Evolutionary conservation across 2,888 invertebrate genomes (phyloP).

Genomic region (Reticulitermes lucifugus): DNA sequence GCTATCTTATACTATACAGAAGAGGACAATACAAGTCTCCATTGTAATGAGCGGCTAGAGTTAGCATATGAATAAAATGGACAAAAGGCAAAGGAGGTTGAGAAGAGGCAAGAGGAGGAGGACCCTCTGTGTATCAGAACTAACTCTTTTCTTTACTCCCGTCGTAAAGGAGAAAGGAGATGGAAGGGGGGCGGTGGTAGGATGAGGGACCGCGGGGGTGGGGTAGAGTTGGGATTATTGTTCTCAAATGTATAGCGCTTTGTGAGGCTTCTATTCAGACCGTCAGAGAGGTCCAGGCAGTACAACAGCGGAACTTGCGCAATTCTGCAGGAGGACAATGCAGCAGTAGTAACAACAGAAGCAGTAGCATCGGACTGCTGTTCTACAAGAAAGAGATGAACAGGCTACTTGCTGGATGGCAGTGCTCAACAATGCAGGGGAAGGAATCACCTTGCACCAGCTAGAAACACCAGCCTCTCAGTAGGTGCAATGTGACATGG

Average conservation of each 20-base stretch:
- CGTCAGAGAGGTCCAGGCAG: conserved; percentile 49
- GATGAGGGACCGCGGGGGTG: neutral
- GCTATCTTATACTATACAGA: conserved; percentile 40
- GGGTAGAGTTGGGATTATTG: conserved; percentile 51
- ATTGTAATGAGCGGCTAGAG: conserved; percentile 55
- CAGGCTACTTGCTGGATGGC: conserved; percentile 28
- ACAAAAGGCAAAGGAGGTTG: conserved; percentile 53
- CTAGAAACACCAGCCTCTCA: neutral
- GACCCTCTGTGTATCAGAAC: conserved; percentile 54
- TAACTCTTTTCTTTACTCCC: conserved; percentile 54
- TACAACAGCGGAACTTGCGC: conserved; percentile 49
- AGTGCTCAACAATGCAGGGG: conserved; percentile 9
- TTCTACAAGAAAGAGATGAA: conserved; percentile 29
- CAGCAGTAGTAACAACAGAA: conserved; percentile 37
- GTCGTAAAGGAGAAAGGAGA: conserved; percentile 45
- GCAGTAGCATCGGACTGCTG: conserved; percentile 14
- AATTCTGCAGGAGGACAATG: conserved; percentile 51
- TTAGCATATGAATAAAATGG: conserved; percentile 56
- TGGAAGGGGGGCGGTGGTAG: conserved; percentile 12
- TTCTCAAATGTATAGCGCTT: conserved; percentile 55
- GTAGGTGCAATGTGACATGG: neutral
- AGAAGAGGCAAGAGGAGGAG: conserved; percentile 43
- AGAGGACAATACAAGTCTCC: conserved; percentile 54
- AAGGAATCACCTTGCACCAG: conserved; percentile 23
- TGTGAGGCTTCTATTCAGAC: conserved; percentile 54